Conservation (phyloP, 2,797 vertebrate species). For the Rhinogobio ventralis region DNA sequence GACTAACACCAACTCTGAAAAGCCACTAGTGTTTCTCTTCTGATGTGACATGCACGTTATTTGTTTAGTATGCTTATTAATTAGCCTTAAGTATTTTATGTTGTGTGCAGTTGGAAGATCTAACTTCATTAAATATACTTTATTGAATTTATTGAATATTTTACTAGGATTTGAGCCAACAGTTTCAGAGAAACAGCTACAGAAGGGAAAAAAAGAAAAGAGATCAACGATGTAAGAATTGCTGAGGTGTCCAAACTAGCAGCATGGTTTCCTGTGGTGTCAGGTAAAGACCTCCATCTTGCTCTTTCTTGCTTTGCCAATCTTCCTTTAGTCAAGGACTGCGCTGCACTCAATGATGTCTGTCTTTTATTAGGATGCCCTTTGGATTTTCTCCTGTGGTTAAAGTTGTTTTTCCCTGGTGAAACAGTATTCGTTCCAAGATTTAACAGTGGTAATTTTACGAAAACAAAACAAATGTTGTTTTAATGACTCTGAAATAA, state of each 20-base stretch:
- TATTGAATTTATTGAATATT: neutral
- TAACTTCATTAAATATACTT: neutral
- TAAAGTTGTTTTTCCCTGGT: slow-evolving; percentile 32
- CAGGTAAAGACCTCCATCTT: neutral
- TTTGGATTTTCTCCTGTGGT: slow-evolving; percentile 32
- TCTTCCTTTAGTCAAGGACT: slow-evolving; percentile 19
- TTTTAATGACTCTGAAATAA: slow-evolving; percentile 46
- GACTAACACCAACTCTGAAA: neutral
- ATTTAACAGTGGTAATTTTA: slow-evolving; percentile 29
- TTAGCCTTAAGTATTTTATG: neutral
- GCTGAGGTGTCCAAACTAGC: neutral
- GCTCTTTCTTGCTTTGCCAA: neutral
- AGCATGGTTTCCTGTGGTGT: slow-evolving; percentile 19
- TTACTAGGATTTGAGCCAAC: slow-evolving; percentile 1
- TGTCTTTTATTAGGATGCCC: slow-evolving; percentile 21
- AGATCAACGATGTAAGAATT: neutral
- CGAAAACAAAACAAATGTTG: slow-evolving; percentile 34
- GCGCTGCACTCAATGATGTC: slow-evolving; percentile 7
- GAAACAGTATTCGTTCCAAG: slow-evolving; percentile 22
- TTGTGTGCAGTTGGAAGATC: neutral
- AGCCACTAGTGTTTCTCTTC: neutral
- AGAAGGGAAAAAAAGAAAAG: neutral
- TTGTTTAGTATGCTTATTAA: neutral
- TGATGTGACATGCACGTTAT: neutral
- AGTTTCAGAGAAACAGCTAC: neutral